Base-by-base conservation (phyloP, 1,140 invertebrate species). In the Pogonomyrmex californicus region DNA sequence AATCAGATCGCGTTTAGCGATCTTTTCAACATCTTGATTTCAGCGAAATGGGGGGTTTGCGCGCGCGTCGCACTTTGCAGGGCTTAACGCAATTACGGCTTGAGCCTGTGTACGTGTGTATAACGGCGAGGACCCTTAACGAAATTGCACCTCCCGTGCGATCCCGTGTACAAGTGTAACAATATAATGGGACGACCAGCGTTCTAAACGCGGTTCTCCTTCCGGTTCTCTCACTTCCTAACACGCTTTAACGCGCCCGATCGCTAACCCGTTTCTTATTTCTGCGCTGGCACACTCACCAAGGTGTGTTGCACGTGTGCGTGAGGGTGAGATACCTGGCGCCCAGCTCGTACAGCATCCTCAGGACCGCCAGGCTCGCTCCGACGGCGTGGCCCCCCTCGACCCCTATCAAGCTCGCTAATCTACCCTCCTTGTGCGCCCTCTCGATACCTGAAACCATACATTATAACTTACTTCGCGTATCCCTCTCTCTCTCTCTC, bases 221-320 rank as follows among this genome's bases (percentile, higher is more conserved):
- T 56, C 14, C 41, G 14, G 14, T 41, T 73, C 49, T 47, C 54
- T 49, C 38, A 58, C 73, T 23, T 17, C 1, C 23, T 23, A 23
- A 2, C 4, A 51, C 47, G 17, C 33, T 86, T 62, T 33, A 49
- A 23, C 23, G 12, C 56, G 36, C 4, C 10, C 14, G 71, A 56
- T 56, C 17, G 63, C 12, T 33, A 30, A 30, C 75, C 23, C 23
- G 54, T 86, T 86, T 91, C 41, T 90, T 85, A 85, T 90, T 75
- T 77, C 60, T 14, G 68, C 44, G 90, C 91, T 90, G 85, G 90
- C 79, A 93, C 77, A 94, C 94, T 95, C 96, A 97, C 98, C 98
- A 98, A 90, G 97, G 97, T 86, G 98, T 98, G 92, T 98, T 97
- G 96, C 98, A 98, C 86, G 97, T 98, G 94, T 98, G 98, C 2